A percentile compares a stretch with the other conserved stretches of the same genome.
phyloP scores from a whole-genome alignment of 2,888 invertebrate species.

The Laspeyria flexula region DNA sequence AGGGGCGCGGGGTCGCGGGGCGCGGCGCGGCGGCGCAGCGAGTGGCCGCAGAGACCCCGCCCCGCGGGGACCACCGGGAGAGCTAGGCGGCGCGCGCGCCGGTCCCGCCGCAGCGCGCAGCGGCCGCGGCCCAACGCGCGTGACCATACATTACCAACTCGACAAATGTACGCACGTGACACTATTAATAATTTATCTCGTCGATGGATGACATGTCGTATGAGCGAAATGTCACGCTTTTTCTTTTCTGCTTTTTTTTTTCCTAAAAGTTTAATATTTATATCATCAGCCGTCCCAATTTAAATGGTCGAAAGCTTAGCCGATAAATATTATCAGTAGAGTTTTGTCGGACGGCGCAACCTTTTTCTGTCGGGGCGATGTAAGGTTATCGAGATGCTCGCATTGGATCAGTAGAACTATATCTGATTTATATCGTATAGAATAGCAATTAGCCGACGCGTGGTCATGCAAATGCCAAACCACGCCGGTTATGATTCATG shows the following conservation, averaged over 20 bases:
- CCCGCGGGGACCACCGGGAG: slow-evolving; percentile 86
- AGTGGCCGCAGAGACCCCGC: slow-evolving; percentile 82
- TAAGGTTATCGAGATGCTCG: slow-evolving; percentile 53
- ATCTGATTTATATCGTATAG: slow-evolving; percentile 73
- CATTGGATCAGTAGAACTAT: slow-evolving; percentile 50
- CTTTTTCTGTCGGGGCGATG: slow-evolving; percentile 27
- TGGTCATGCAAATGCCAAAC: slow-evolving; percentile 75
- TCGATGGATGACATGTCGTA: slow-evolving; percentile 50
- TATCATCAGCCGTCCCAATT: slow-evolving; percentile 16
- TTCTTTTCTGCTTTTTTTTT: slow-evolving; percentile 26
- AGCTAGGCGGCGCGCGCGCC: slow-evolving; percentile 78
- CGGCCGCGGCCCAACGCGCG: slow-evolving; percentile 37
- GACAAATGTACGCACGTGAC: slow-evolving; percentile 66
- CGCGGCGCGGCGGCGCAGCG: slow-evolving; percentile 65
- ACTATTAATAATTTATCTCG: slow-evolving; percentile 61
- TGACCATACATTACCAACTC: slow-evolving; percentile 61
- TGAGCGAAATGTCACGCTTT: slow-evolving; percentile 39
- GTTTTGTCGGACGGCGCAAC: slow-evolving; percentile 19
- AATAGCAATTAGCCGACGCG: slow-evolving; percentile 73
- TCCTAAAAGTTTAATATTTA: slow-evolving; percentile 18
- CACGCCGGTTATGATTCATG: slow-evolving; percentile 69
- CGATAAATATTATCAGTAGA: slow-evolving; percentile 25
- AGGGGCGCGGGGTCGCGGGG: slow-evolving; percentile 49
- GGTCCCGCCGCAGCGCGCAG: slow-evolving; percentile 54
- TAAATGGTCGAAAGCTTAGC: slow-evolving; percentile 20